Conservation (phyloP, 2,888 invertebrate species). For the Pandemis cinnamomeana region DNA sequence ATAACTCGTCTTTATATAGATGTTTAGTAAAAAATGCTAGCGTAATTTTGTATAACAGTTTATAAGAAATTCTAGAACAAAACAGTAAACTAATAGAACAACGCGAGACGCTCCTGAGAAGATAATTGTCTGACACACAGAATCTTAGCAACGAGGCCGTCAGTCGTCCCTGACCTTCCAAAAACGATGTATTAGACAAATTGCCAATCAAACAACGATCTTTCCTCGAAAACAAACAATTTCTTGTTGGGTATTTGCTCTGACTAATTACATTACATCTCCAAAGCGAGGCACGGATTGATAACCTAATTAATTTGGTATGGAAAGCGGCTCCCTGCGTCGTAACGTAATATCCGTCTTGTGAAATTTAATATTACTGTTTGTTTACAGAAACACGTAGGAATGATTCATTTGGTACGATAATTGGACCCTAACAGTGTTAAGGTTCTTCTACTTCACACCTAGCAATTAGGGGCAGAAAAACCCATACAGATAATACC, state of each 20-base stretch:
- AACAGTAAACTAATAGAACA: background rate
- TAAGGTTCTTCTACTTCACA: constrained; percentile 61
- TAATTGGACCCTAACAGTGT: constrained; percentile 62
- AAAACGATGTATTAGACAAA: constrained; percentile 19
- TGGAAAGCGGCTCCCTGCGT: constrained; percentile 28
- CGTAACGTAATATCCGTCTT: constrained; percentile 26
- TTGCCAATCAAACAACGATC: constrained; percentile 13
- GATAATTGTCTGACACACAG: constrained; percentile 9
- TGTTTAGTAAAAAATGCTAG: background rate
- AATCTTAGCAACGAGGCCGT: constrained; percentile 26
- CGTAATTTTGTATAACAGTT: no score
- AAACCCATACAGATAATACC: constrained; percentile 12
- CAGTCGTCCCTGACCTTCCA: constrained; percentile 12
- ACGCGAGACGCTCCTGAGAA: background rate
- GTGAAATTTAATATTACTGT: constrained; percentile 45
- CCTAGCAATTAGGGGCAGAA: constrained; percentile 46
- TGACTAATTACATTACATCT: constrained; percentile 23
- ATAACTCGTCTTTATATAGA: background rate
- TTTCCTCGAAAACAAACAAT: constrained; percentile 15
- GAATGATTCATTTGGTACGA: constrained; percentile 50
- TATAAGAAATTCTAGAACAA: no score
- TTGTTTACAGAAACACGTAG: constrained; percentile 26
- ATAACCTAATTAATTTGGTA: constrained; percentile 38
- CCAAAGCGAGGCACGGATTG: constrained; percentile 28
- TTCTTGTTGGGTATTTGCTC: constrained; percentile 25